A percentile compares a stretch with the other conserved stretches of the same genome.
Conservation (phyloP, 2,888 invertebrate species). For the Ischnura elegans region DNA sequence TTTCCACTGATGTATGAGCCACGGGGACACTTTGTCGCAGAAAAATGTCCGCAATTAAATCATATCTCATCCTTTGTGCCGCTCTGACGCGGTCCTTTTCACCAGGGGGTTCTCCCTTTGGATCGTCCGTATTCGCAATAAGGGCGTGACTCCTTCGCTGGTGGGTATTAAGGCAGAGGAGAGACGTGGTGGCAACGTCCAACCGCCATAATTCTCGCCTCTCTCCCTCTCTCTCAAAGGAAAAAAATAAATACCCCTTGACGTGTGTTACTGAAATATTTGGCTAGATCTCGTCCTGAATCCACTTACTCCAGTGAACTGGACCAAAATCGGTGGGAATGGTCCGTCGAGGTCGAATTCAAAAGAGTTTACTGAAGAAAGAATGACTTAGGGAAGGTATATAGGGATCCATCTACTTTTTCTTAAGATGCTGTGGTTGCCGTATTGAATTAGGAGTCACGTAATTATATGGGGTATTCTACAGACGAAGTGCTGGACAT, state of each 20-base stretch:
- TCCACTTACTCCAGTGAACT: too few relatives aligned
- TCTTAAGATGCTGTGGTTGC: too few relatives aligned
- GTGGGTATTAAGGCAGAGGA: not conserved
- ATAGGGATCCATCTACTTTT: too few relatives aligned
- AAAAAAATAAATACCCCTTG: not conserved
- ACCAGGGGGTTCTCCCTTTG: not conserved
- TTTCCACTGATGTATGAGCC: not conserved
- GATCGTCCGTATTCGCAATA: not conserved
- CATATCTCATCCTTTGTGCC: slow-evolving; percentile 22
- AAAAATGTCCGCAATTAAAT: slow-evolving; percentile 26
- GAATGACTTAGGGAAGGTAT: too few relatives aligned
- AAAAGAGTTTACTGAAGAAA: too few relatives aligned
- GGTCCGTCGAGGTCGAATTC: too few relatives aligned
- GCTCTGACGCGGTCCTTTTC: not conserved
- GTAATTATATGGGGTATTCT: too few relatives aligned
- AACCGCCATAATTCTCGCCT: not conserved
- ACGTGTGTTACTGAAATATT: not conserved
- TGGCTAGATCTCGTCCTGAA: not conserved
- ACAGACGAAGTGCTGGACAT: too few relatives aligned
- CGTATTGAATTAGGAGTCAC: too few relatives aligned
- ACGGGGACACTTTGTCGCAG: not conserved
- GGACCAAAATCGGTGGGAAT: too few relatives aligned
- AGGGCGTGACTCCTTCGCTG: not conserved
- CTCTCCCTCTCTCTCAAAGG: not conserved
- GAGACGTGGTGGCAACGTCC: not conserved